Evolutionary conservation across 1,140 invertebrate species (phyloP).

Genomic region (Sitobion miscanthi): DNA sequence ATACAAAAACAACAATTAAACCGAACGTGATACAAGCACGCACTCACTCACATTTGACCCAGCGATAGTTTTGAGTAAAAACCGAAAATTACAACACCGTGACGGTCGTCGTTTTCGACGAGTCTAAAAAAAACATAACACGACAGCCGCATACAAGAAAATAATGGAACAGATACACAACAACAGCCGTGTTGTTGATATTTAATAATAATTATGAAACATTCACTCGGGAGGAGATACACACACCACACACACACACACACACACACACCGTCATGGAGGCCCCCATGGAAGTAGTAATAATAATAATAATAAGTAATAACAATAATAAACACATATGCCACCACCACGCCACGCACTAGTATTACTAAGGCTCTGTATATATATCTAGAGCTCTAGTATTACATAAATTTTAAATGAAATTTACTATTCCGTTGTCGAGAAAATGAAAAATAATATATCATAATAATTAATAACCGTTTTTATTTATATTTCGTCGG

Average conservation of each 20-base stretch:
- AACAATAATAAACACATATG: neutral
- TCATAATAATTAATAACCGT: neutral
- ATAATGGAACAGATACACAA: neutral
- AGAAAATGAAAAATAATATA: neutral
- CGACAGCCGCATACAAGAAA: neutral
- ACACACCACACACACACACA: neutral
- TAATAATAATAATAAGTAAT: neutral
- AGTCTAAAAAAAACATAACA: neutral
- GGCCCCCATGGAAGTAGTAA: neutral
- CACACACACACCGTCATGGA: neutral
- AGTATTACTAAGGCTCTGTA: neutral
- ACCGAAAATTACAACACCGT: neutral
- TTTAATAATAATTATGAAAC: conserved; percentile 17
- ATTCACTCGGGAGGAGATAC: neutral
- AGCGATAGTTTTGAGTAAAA: neutral
- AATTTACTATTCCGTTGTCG: neutral
- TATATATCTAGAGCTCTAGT: too few species aligned
- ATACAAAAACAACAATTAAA: neutral
- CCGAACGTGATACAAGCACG: neutral
- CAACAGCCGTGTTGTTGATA: neutral
- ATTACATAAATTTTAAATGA: neutral
- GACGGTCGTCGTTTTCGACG: neutral
- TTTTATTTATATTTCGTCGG: neutral
- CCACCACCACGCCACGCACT: neutral
- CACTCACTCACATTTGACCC: too few species aligned